Conservation (phyloP, 2,113 vertebrate genomes). For the Alaudala cheleensis region DNA sequence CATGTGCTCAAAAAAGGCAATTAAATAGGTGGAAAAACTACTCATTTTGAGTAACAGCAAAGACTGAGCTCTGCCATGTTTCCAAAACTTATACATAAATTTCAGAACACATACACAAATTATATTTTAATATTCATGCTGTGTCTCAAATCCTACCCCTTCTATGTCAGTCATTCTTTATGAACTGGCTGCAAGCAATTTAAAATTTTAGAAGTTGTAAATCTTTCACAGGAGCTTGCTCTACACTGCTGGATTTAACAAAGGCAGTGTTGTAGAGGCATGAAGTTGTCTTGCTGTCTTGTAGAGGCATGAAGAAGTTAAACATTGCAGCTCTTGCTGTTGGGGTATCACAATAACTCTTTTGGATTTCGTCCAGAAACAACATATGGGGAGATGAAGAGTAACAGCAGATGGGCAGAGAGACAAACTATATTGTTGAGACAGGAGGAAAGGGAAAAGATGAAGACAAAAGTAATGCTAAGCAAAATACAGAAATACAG, state of each 20-base stretch:
- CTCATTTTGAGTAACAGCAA: background rate
- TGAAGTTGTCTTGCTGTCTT: rapidly evolving
- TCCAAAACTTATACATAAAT: background rate
- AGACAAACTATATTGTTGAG: background rate
- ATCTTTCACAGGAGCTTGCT: background rate
- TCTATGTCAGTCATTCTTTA: background rate
- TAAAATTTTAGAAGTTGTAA: background rate
- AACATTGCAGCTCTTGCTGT: background rate
- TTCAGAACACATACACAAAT: background rate
- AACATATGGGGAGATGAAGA: background rate
- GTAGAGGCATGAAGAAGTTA: background rate
- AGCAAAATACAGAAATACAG: background rate
- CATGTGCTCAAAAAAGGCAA: background rate
- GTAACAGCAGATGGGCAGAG: background rate
- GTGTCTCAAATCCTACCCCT: background rate
- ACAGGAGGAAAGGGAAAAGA: background rate
- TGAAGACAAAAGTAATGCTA: background rate
- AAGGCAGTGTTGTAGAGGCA: background rate
- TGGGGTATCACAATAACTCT: background rate
- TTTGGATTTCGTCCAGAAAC: background rate
- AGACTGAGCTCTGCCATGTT: background rate
- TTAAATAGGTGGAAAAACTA: background rate
- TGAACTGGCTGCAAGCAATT: background rate
- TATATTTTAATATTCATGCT: background rate
- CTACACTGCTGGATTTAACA: rapidly evolving